phyloP scores from a whole-genome alignment of 2,888 invertebrate species.

The Macrosoma leucophasiata region DNA sequence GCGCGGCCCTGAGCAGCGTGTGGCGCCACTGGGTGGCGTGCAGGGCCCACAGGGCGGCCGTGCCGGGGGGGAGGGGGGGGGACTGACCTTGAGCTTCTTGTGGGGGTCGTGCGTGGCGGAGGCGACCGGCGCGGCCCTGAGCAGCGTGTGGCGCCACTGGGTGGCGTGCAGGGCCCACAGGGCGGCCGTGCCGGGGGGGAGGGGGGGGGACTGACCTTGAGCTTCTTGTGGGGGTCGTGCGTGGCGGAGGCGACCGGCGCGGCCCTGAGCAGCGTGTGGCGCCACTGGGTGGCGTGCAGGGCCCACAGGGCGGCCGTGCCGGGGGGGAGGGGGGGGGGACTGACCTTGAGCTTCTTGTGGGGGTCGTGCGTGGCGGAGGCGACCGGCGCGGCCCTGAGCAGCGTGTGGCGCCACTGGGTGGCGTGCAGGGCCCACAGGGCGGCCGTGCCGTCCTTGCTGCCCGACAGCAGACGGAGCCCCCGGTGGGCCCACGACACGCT shows the following conservation, averaged over 20 bases:
- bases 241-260: too few species aligned
- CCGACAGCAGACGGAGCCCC: conserved; percentile 92
- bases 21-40: conserved; percentile 93
- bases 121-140: conserved; percentile 64
- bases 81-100: conserved; percentile 45
- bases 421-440: conserved; percentile 94
- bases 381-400: conserved; percentile 69
- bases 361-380: too few species aligned
- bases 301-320: background rate
- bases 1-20: conserved; percentile 75
- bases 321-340: background rate
- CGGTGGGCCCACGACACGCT: conserved; percentile 96
- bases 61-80: conserved; percentile 77
- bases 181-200: too few species aligned
- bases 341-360: conserved; percentile 46
- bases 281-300: background rate
- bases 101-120: too few species aligned
- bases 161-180: conserved; percentile 95
- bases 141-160: conserved; percentile 87
- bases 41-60: conserved; percentile 94
- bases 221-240: too few species aligned
- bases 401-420: conserved; percentile 90
- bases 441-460: conserved; percentile 96
- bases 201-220: too few species aligned
- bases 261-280: too few species aligned